phyloP scores from a whole-genome alignment of 2,888 invertebrate species.

The Pheosia tremula region DNA sequence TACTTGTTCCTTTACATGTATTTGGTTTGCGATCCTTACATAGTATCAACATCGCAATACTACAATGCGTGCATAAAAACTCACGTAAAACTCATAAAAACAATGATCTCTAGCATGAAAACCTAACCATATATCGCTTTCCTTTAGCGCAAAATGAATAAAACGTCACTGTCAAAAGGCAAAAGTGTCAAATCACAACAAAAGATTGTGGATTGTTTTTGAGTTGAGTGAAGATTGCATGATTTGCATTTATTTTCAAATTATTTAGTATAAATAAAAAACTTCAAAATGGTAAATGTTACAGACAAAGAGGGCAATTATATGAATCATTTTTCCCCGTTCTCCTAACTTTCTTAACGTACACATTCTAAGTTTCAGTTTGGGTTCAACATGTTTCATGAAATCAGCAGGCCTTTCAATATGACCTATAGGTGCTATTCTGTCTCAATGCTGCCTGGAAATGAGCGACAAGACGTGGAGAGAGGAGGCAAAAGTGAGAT shows the following conservation, averaged over 20 bases:
- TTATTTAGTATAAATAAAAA: slow-evolving; percentile 30
- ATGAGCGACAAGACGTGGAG: slow-evolving; percentile 97
- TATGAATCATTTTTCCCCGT: slow-evolving; percentile 20
- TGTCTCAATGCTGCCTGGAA: slow-evolving; percentile 97
- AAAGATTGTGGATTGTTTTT: slow-evolving; percentile 38
- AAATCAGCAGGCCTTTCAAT: slow-evolving; percentile 91
- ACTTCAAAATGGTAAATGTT: slow-evolving; percentile 54
- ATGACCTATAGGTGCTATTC: slow-evolving; percentile 96
- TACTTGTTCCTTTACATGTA: too few species aligned
- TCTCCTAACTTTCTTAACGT: slow-evolving; percentile 41
- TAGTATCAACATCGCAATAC: too few species aligned
- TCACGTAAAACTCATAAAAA: too few species aligned
- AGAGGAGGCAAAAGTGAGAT: slow-evolving; percentile 98
- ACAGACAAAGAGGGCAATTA: slow-evolving; percentile 10
- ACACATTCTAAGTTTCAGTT: slow-evolving; percentile 88
- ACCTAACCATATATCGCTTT: not conserved
- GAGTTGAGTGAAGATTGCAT: slow-evolving; percentile 42
- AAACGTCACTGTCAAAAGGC: not conserved
- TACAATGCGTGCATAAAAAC: too few species aligned
- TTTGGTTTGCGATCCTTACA: too few species aligned
- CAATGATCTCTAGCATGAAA: too few species aligned
- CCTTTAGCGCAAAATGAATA: not conserved
- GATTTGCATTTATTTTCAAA: slow-evolving; percentile 61
- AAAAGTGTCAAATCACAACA: slow-evolving; percentile 36
- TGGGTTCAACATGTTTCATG: slow-evolving; percentile 95